Conservation (phyloP, 1,140 invertebrate species). For the Drosophila littoralis region DNA sequence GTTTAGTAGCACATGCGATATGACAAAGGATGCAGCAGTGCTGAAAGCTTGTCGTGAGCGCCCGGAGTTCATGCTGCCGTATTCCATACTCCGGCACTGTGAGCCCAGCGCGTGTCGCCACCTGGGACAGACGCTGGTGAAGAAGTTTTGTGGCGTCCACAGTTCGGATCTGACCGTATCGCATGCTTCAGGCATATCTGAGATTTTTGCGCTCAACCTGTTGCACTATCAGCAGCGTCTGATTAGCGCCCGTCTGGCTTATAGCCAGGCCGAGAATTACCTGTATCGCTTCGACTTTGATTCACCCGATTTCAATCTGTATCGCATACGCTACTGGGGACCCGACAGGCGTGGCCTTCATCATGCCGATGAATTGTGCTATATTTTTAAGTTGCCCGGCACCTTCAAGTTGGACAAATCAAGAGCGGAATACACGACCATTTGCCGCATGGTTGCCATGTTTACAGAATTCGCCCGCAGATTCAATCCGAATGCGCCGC, state of each 20-base stretch:
- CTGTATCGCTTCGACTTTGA: conserved; percentile 85
- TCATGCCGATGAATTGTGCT: conserved; percentile 88
- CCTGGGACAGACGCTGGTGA: conserved; percentile 45
- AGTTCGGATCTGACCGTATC: conserved; percentile 10
- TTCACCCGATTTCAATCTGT: conserved; percentile 69
- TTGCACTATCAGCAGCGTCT: conserved; percentile 73
- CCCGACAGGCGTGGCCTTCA: conserved; percentile 83
- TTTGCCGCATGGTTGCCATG: conserved; percentile 84
- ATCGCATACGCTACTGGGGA: conserved; percentile 54
- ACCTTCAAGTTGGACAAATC: conserved; percentile 80
- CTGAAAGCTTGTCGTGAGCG: conserved; percentile 5
- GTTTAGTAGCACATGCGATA: neutral
- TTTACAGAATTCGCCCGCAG: conserved; percentile 81
- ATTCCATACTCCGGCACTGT: conserved; percentile 18
- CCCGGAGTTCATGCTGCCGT: conserved; percentile 52
- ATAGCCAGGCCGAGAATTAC: conserved; percentile 77
- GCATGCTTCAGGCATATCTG: neutral
- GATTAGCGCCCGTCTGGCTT: conserved; percentile 62
- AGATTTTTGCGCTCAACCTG: conserved; percentile 54
- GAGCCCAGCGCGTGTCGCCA: conserved; percentile 33
- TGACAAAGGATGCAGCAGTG: conserved; percentile 22
- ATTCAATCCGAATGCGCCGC: conserved; percentile 73
- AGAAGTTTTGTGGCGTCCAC: conserved; percentile 27
- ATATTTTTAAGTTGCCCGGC: conserved; percentile 86
- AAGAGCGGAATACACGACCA: conserved; percentile 69